Evolutionary conservation across 2,113 vertebrate genomes (phyloP), one percentile per base, ranked within the genome.

Genomic region (Ia io): DNA sequence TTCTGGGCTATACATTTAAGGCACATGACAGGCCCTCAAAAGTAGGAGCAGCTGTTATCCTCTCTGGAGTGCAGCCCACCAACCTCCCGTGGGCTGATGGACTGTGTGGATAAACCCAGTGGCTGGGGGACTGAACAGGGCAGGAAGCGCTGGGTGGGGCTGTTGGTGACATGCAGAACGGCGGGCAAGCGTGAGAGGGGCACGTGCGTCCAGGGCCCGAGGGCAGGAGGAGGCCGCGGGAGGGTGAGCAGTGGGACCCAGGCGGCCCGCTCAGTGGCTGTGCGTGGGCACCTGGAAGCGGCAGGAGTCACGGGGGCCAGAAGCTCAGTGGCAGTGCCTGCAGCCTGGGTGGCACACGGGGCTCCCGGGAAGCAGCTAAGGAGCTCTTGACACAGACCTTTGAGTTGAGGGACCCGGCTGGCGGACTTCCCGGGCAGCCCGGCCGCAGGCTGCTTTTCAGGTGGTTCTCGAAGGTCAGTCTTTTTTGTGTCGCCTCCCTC

Each of bases 341-440:
- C 95, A 98, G 97, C 96, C 84, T 32, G 35, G 91, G 37, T 37
- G 90, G 96, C 71, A 92, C 83, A 56, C 53, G 40, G 90, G 88
- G 82, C 76, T 51, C 16, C 93, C 7, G 69, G 97, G 90, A 25
- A 0, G 9, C 56, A 40, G 25, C 0, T 2, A 80, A 97, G 79
- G 92, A 56, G 87, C 96, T 73, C 63, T 11, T 77, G 78, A 49
- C 97, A 99, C 98, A 98, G 98, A 99, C 98, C 98, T 98, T 98
- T 98, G 37, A 95, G 97, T 85, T 98, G 97, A 71, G 98, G 98
- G 67, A 98, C 98, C 0, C 97, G 97, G 42, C 97, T 98, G 98
- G 89, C 1, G 0, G 79, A 95, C 90, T 94, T 98, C 42, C 97
- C 98, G 2, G 97, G 96, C 70, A 35, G 44, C 0, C 2, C 91